A percentile compares a stretch with the other conserved stretches of the same genome.
These are phyloP conservation scores for Cephalophus harveyi DNA, from an alignment of 2,113 vertebrate species.

Conservation along the genomic window DNA sequence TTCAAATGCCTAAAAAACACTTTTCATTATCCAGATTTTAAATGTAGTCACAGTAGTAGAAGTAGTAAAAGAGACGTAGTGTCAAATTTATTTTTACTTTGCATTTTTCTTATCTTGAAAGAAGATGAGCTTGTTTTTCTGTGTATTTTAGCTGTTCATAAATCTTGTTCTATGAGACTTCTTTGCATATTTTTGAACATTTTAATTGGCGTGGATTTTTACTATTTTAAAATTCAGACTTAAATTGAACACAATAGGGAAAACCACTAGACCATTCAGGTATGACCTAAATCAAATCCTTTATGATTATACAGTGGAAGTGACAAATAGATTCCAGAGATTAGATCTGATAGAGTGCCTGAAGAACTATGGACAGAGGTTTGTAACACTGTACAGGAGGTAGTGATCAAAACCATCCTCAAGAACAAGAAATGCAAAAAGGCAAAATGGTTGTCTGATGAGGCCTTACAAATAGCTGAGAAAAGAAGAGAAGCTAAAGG, in stretches of 20 bases:
- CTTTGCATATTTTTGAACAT: not conserved
- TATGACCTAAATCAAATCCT: not conserved
- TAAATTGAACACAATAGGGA: not conserved
- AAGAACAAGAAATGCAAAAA: not conserved
- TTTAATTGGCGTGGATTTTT: not conserved
- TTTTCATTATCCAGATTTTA: not conserved
- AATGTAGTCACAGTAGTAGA: not conserved
- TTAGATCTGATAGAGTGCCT: not conserved
- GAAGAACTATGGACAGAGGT: not conserved
- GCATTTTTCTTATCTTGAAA: not conserved
- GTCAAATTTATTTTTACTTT: not conserved
- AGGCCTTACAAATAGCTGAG: not conserved
- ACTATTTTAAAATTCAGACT: not conserved
- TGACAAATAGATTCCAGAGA: not conserved
- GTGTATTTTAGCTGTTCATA: not conserved
- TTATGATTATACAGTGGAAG: not conserved
- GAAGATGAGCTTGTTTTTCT: not conserved
- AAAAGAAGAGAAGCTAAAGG: not conserved
- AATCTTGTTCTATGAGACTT: not conserved
- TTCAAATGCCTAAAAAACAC: not conserved
- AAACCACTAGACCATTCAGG: not conserved
- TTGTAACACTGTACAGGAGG: not conserved
- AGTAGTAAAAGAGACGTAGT: not conserved
- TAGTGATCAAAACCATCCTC: not conserved
- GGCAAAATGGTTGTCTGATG: not conserved